Base-by-base conservation (phyloP, 2,888 invertebrate species). In the Mimachlamys varia region DNA sequence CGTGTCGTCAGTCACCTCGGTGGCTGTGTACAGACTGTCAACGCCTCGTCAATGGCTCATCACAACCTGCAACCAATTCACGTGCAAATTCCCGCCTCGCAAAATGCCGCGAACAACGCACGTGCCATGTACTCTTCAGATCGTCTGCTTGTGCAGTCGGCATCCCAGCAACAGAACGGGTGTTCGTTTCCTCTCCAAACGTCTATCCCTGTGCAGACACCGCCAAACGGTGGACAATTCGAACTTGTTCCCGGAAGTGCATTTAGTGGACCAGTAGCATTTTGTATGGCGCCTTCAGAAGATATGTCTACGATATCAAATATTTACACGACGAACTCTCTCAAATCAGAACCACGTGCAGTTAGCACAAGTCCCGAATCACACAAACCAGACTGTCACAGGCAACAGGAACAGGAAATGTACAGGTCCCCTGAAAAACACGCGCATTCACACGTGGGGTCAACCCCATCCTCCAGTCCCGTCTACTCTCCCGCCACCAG, bases 1-100 rank as follows among this genome's bases (percentile, higher is more conserved):
- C 94, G 95, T 38, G 93, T 96, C 10, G 91, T 95, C 89, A 93
- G 94, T 76, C 96, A 96, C 92, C 93, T 96, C 50, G 94, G 95
- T 38, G 93, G 93, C 91, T 94, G 95, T 90, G 93, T 95, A 12
- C 93, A 94, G 44, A 90, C 90, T 62, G 88, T 92, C 10, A 93
- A 93, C 89, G 87, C 88, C 19, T 89, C 90, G 0, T 93, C 92
- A 58, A 92, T 93, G 37, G 76, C 76, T 12, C 76, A 76, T 76
- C 76, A 76, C 76, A 76, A 76, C 33, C 76, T 76, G 33, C 93
- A 94, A 88, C 94, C 94, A 44, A 88, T 94, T 27, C 94, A 94
- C 89, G 94, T 95, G 90, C 94, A 94, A 88, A 94, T 95, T 58
- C 95, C 95, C 38, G 27, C 88, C 53, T 88, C 89, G 38, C 91